These are phyloP conservation scores for Phlogophora meticulosa DNA, from an alignment of 2,888 invertebrate genomes.

Conservation along the genomic window DNA sequence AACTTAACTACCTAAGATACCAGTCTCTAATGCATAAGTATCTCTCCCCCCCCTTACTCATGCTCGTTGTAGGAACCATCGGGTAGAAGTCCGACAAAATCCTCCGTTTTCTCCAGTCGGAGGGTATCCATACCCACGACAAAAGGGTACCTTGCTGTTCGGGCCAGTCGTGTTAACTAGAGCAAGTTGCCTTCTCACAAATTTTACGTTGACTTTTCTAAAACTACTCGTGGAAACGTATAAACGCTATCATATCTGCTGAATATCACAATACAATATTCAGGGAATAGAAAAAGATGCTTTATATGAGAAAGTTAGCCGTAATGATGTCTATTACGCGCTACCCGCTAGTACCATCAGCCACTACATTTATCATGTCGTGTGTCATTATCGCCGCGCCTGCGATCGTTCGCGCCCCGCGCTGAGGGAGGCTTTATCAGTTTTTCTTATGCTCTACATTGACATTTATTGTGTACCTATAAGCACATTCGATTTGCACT, in stretches of 20 bases:
- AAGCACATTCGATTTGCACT: constrained; percentile 54
- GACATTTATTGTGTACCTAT: constrained; percentile 46
- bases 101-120: too few species aligned
- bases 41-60: too few species aligned
- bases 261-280: constrained; percentile 45
- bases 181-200: neutral
- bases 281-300: constrained; percentile 40
- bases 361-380: constrained; percentile 56
- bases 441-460: constrained; percentile 37
- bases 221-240: constrained; percentile 5
- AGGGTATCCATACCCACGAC: too few species aligned
- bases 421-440: constrained; percentile 40
- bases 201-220: neutral
- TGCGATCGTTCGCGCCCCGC: constrained; percentile 40
- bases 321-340: constrained; percentile 58
- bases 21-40: too few species aligned
- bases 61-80: too few species aligned
- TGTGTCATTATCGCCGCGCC: constrained; percentile 50
- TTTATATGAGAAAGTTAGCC: constrained; percentile 47
- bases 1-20: too few species aligned
- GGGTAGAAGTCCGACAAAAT: too few species aligned
- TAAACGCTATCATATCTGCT: neutral
- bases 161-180: neutral
- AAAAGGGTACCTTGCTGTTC: too few species aligned
- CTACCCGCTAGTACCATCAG: constrained; percentile 53